Conservation (phyloP, 2,113 vertebrate genomes). For the Rhinoderma darwinii region DNA sequence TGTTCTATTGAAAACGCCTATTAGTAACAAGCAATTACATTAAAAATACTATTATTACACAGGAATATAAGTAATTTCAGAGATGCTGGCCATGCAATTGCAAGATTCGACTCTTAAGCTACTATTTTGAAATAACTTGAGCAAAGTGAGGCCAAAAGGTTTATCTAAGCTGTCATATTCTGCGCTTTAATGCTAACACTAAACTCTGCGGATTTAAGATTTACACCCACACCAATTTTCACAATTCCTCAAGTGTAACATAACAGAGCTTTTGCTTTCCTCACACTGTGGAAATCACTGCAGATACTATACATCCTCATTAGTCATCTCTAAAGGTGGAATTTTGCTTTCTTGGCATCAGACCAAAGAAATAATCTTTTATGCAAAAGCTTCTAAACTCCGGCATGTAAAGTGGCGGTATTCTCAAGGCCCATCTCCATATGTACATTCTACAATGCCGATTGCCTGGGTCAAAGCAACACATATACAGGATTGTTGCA, state of each 20-base stretch:
- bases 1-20: neutral
- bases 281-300: neutral
- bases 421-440: neutral
- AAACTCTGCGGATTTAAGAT: neutral
- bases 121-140: neutral
- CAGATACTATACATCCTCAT: conserved; percentile 27
- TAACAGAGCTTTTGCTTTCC: neutral
- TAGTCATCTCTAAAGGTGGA: conserved; percentile 3
- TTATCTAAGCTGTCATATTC: neutral
- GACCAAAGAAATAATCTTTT: neutral
- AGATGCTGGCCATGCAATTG: neutral
- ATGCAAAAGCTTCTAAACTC: neutral
- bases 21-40: neutral
- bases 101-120: neutral
- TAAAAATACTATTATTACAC: neutral
- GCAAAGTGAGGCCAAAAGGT: neutral
- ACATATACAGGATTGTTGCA: too few relatives aligned
- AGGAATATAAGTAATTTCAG: neutral
- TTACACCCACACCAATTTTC: conserved; percentile 41
- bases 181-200: neutral
- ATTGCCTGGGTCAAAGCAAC: too few relatives aligned
- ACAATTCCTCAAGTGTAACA: conserved; percentile 44
- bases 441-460: neutral
- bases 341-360: neutral
- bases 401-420: neutral